Evolutionary conservation across 2,888 invertebrate species (phyloP).

Genomic region (Dasysyrphus albostriatus): DNA sequence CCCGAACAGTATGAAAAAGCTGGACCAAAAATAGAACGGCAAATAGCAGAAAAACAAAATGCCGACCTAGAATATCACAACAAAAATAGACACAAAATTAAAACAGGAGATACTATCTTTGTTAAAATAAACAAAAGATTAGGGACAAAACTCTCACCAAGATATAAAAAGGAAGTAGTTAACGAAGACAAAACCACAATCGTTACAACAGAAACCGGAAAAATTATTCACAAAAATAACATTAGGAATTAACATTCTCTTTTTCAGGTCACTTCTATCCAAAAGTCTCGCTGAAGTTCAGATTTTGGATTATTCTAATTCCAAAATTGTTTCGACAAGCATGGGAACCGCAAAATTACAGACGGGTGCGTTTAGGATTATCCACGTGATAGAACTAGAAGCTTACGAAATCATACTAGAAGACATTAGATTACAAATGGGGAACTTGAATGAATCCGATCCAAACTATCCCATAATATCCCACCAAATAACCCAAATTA

Average conservation of each 20-base stretch:
- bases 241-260: conserved; percentile 31
- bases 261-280: conserved; percentile 10
- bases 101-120: conserved; percentile 37
- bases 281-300: background rate
- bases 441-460: conserved; percentile 14
- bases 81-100: conserved; percentile 1
- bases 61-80: conserved; percentile 15
- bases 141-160: background rate
- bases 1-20: conserved; percentile 22
- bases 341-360: conserved; percentile 18
- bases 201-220: conserved; percentile 44
- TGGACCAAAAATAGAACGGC: background rate
- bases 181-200: conserved; percentile 53
- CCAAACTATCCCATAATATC: background rate
- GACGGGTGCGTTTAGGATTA: background rate
- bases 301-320: conserved; percentile 25
- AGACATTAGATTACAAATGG: background rate
- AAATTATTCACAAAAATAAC: conserved; percentile 35
- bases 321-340: conserved; percentile 7
- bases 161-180: conserved; percentile 23
- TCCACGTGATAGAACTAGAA: conserved; percentile 1
- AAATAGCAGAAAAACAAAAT: background rate
- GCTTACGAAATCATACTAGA: conserved; percentile 2
- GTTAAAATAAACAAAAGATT: conserved; percentile 46
- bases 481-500: background rate